phyloP scores from a whole-genome alignment of 1,140 invertebrate genomes.

The Hylaeus volcanicus region DNA sequence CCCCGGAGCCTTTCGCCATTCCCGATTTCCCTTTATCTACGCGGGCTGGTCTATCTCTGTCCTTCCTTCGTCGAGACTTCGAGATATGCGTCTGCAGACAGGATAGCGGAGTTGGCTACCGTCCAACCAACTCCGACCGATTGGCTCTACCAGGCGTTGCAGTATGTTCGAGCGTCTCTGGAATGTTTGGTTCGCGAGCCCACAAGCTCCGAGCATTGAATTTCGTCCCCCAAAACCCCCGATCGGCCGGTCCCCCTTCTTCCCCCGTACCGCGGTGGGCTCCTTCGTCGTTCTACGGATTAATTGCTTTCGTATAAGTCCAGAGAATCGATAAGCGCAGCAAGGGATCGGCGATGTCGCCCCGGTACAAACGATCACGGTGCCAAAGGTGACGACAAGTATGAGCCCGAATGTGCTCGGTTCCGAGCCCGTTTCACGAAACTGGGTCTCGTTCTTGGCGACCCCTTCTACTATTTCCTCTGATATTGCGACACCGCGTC shows the following conservation, averaged over 20 bases:
- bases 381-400: slow-evolving; percentile 53
- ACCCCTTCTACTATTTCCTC: slow-evolving; percentile 16
- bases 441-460: slow-evolving; percentile 34
- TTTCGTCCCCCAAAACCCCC: slow-evolving; percentile 18
- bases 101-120: slow-evolving; percentile 71
- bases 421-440: background rate
- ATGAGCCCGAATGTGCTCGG: background rate
- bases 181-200: slow-evolving; percentile 62
- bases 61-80: slow-evolving; percentile 25
- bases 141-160: slow-evolving; percentile 68
- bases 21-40: slow-evolving; percentile 26
- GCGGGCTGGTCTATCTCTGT: slow-evolving; percentile 30
- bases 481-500: slow-evolving; percentile 40
- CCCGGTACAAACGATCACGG: slow-evolving; percentile 55
- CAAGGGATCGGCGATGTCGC: background rate
- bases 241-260: no score
- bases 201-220: slow-evolving; percentile 29
- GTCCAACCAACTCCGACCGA: slow-evolving; percentile 76
- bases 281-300: slow-evolving; percentile 44
- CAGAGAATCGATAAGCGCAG: slow-evolving; percentile 33
- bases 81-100: slow-evolving; percentile 66
- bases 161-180: slow-evolving; percentile 65
- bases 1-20: background rate
- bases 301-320: slow-evolving; percentile 67
- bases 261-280: background rate